Percentiles rank a stretch among this genome's conserved stretches.
These are phyloP conservation scores for Fragum sueziense DNA, from an alignment of 2,888 invertebrate genomes.

Conservation along the genomic window DNA sequence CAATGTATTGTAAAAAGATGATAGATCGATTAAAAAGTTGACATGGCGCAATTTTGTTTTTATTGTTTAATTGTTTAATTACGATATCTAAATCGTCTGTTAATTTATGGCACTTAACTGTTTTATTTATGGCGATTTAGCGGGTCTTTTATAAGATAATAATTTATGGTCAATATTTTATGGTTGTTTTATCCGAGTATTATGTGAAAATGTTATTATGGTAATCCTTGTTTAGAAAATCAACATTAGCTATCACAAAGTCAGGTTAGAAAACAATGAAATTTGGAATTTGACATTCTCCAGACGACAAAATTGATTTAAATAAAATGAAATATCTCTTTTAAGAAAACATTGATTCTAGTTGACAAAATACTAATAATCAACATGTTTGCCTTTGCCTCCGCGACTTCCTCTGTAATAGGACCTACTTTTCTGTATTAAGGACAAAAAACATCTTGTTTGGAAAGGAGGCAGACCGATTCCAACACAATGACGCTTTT, in stretches of 20 bases:
- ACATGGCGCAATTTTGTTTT: neutral
- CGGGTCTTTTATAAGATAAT: neutral
- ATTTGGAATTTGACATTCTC: too few relatives aligned
- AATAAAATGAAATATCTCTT: neutral
- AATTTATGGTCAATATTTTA: neutral
- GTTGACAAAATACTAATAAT: neutral
- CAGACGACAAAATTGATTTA: neutral
- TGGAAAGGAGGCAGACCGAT: too few relatives aligned
- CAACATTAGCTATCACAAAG: too few relatives aligned
- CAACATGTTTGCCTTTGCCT: neutral
- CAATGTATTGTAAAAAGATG: constrained; percentile 17
- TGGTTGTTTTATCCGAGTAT: neutral
- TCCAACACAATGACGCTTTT: too few relatives aligned
- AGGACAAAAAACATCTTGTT: too few relatives aligned
- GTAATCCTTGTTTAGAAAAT: too few relatives aligned
- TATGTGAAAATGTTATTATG: too few relatives aligned
- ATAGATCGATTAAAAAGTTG: constrained; percentile 14
- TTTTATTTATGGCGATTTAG: neutral
- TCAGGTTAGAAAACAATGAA: too few relatives aligned
- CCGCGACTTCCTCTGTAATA: neutral
- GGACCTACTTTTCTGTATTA: too few relatives aligned
- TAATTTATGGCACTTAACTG: constrained; percentile 13
- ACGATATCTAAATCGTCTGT: neutral
- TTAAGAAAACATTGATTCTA: neutral
- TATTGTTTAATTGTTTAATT: constrained; percentile 7